A percentile compares a stretch with the other conserved stretches of the same genome.
phyloP scores from a whole-genome alignment of 2,888 invertebrate genomes.

The Beris morrisii region DNA sequence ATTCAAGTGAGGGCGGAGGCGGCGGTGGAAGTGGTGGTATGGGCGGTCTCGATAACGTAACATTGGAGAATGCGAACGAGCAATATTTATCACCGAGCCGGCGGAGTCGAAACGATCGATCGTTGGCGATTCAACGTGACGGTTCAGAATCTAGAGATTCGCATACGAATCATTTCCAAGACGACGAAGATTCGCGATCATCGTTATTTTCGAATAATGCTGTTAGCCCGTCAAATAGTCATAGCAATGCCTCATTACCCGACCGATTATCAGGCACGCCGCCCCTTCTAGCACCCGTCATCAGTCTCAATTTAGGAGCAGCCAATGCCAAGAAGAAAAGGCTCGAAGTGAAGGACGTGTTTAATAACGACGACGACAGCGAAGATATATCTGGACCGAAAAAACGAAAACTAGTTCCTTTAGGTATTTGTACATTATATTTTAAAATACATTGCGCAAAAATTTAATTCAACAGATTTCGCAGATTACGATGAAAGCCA shows the following conservation, averaged over 20 bases:
- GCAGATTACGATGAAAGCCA: slow-evolving; percentile 53
- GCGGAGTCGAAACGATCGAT: slow-evolving; percentile 31
- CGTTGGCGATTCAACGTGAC: slow-evolving; percentile 43
- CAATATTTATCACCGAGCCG: slow-evolving; percentile 30
- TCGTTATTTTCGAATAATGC: slow-evolving; percentile 48
- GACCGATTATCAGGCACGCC: slow-evolving; percentile 47
- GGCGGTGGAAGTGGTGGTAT: slow-evolving; percentile 30
- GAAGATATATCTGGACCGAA: slow-evolving; percentile 61
- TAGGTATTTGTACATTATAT: slow-evolving; percentile 59
- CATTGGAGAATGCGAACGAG: slow-evolving; percentile 16
- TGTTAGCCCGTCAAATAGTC: slow-evolving; percentile 41
- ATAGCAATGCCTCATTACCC: slow-evolving; percentile 40
- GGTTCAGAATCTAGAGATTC: slow-evolving; percentile 52
- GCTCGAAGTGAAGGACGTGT: slow-evolving; percentile 80
- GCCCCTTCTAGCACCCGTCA: slow-evolving; percentile 51
- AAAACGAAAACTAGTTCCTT: slow-evolving; percentile 77
- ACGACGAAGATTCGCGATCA: slow-evolving; percentile 57
- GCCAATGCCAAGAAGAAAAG: slow-evolving; percentile 67
- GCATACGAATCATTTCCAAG: slow-evolving; percentile 39
- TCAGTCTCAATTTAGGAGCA: slow-evolving; percentile 56
- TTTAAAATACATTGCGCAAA: neutral
- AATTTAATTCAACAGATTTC: slow-evolving; percentile 5
- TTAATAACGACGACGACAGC: slow-evolving; percentile 80
- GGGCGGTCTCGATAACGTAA: slow-evolving; percentile 1
- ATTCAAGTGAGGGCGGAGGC: slow-evolving; percentile 58